Percentiles rank a stretch among this genome's conserved stretches.
Evolutionary conservation across 2,888 invertebrate species (phyloP).

Genomic region (Hipparchia sbordonii): DNA sequence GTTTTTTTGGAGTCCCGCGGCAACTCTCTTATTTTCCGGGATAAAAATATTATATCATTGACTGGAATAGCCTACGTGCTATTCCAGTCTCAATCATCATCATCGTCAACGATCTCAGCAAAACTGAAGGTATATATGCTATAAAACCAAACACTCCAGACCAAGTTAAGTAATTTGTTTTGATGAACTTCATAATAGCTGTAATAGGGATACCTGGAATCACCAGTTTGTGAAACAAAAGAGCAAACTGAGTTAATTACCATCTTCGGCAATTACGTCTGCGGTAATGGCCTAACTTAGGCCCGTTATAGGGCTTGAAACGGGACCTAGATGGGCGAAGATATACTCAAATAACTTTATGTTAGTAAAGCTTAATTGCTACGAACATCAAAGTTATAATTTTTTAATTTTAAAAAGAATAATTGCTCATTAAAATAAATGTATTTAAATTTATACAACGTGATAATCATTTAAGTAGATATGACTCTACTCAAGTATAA

Average conservation of each 20-base stretch:
- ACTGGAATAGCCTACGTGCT: too few relatives aligned
- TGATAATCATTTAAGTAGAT: too few relatives aligned
- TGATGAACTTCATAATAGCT: slow-evolving; percentile 46
- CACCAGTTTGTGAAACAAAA: slow-evolving; percentile 21
- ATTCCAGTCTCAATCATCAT: too few relatives aligned
- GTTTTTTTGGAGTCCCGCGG: too few relatives aligned
- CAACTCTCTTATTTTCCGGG: too few relatives aligned
- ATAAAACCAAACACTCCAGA: background rate
- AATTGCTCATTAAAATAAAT: too few relatives aligned
- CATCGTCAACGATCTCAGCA: too few relatives aligned
- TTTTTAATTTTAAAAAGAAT: too few relatives aligned
- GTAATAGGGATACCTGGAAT: slow-evolving; percentile 53
- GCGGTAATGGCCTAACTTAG: slow-evolving; percentile 18
- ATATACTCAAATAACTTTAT: background rate
- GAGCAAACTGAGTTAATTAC: slow-evolving; percentile 17
- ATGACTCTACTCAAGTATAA: too few relatives aligned
- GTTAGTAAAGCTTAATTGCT: background rate
- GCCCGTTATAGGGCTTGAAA: slow-evolving; percentile 13
- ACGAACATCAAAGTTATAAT: too few relatives aligned
- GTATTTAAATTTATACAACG: too few relatives aligned
- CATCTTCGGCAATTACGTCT: slow-evolving; percentile 12
- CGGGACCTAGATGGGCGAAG: slow-evolving; percentile 3
- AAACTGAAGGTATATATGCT: background rate
- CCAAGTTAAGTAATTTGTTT: background rate
- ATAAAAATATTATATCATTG: too few relatives aligned